Base-by-base conservation (phyloP, 1,140 invertebrate genomes). In the Lycorma delicatula region DNA sequence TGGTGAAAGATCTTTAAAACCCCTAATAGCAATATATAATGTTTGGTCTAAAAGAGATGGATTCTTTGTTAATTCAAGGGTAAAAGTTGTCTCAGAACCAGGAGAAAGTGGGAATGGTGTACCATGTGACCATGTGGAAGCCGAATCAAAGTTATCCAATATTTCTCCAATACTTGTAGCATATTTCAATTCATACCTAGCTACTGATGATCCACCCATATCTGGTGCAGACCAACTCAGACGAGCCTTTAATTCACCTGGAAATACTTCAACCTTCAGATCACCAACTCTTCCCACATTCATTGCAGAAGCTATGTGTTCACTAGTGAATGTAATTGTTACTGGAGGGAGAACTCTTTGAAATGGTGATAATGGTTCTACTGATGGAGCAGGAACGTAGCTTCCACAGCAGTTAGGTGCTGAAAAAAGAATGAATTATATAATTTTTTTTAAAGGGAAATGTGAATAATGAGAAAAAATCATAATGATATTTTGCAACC, bases 211-310 rank as follows among this genome's bases (percentile, higher is more conserved):
- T 4, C 73, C 74, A 1, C 74, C 75, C 70, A 75, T 77, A 63
- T 74, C 79, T 3, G 79, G 78, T 12, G 78, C 74, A 3, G 77
- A 79, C 79, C 79, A 81, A 1, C 66, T 67, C 1, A 81, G 63
- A 44, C 70, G 61, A 1, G 73, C 74, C 56, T 71, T 74, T 44
- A 71, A 60, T 36, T 75, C 72, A 28, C 67, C 64, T 0, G 67
- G 58, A n/a, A 73, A 54, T 2, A 74, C 58, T 41, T 72, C 67
- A 0, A 72, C 68, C 34, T 60, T 66, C 2, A 79, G 63, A 66
- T 80, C 77, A 11, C 74, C 76, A 27, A 78, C 74, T 52, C 71
- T 63, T 0, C 76, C 76, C 11, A 68, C 65, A 29, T 63, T 46
- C 16, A 57, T 47, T 25, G 67, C 59, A 6, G 61, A 63, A 1